Percentiles rank a stretch among this genome's conserved stretches.
Conservation (phyloP, 2,888 invertebrate genomes). For the Alentia gelatinosa region DNA sequence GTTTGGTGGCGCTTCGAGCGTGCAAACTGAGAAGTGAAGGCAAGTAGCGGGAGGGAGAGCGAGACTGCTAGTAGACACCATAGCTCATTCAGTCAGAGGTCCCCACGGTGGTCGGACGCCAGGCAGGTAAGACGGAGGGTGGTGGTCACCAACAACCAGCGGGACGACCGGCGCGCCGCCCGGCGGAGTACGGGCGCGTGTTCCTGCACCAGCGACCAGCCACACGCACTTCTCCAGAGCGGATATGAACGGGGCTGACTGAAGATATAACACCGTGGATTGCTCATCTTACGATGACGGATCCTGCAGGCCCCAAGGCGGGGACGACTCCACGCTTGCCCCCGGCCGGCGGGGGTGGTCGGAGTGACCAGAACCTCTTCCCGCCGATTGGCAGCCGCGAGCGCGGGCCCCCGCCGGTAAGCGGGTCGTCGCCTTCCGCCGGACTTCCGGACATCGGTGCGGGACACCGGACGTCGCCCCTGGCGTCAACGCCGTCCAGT, state of each 20-base stretch:
- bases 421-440: background rate
- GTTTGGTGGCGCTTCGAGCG: too few species aligned
- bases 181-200: background rate
- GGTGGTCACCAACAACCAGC: background rate
- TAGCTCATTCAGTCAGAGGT: too few species aligned
- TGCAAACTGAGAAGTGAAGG: too few species aligned
- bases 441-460: background rate
- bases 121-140: too few species aligned
- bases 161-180: background rate
- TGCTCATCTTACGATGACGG: background rate
- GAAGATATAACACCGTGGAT: background rate
- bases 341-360: background rate
- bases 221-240: background rate
- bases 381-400: background rate
- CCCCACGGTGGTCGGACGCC: too few species aligned
- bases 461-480: background rate
- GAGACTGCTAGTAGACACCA: too few species aligned
- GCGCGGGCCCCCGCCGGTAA: background rate
- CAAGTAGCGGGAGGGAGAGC: too few species aligned
- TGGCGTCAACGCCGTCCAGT: conserved; percentile 15
- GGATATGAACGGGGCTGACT: background rate
- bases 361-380: background rate
- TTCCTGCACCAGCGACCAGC: background rate
- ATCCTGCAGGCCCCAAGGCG: background rate
- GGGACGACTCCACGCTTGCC: background rate